Conservation (phyloP, 2,888 invertebrate species). For the Germaria angustata region DNA sequence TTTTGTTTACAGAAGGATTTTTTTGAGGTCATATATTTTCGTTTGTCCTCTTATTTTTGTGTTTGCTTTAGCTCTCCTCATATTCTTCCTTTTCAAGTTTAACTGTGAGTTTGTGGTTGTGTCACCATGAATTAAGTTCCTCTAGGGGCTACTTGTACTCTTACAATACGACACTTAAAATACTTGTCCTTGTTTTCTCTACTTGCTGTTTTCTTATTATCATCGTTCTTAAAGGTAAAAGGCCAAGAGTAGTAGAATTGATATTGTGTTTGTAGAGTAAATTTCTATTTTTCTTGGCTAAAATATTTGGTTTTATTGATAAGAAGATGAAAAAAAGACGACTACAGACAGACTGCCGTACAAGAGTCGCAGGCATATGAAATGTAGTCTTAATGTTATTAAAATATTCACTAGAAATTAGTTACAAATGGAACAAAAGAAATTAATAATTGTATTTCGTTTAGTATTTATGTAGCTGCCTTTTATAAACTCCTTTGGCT, state of each 20-base stretch:
- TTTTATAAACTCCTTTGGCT: too few species aligned
- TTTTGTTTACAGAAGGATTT: neutral
- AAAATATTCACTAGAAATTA: neutral
- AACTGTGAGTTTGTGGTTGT: slow-evolving; percentile 19
- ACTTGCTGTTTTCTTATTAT: slow-evolving; percentile 19
- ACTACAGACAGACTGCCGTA: too few species aligned
- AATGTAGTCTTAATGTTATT: neutral
- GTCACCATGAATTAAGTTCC: slow-evolving; percentile 57
- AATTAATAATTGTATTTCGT: too few species aligned
- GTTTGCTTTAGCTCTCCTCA: neutral
- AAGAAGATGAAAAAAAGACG: neutral
- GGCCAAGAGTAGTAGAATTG: slow-evolving; percentile 37
- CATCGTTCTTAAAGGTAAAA: slow-evolving; percentile 46
- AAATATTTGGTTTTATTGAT: neutral
- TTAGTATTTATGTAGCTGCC: too few species aligned
- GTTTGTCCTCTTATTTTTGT: neutral
- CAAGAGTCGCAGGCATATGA: neutral
- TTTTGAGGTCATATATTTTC: neutral
- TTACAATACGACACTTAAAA: slow-evolving; percentile 56
- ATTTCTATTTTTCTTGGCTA: neutral
- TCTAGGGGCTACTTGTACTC: slow-evolving; percentile 58
- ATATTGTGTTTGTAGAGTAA: neutral
- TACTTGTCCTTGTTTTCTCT: slow-evolving; percentile 35
- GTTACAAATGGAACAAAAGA: too few species aligned
- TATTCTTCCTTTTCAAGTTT: slow-evolving; percentile 1